phyloP scores from a whole-genome alignment of 1,140 invertebrate genomes.

The Drosophila triauraria region DNA sequence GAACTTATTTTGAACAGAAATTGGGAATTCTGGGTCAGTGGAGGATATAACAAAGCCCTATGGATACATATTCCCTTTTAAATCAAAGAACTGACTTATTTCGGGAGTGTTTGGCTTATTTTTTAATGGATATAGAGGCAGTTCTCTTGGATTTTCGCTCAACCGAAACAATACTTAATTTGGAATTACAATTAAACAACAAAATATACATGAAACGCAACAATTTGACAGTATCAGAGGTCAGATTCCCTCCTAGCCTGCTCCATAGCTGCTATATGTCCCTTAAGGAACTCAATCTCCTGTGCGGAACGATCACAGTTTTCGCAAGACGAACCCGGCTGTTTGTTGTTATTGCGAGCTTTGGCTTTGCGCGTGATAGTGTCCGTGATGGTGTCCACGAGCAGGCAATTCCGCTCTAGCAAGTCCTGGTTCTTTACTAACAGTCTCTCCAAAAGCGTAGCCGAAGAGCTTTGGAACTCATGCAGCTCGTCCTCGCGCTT shows the following conservation, averaged over 20 bases:
- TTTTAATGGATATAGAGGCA: slow-evolving; percentile 5
- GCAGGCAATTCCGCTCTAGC: slow-evolving; percentile 20
- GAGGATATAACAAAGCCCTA: too few relatives aligned
- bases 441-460: slow-evolving; percentile 23
- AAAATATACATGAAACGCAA: neutral
- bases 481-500: slow-evolving; percentile 42
- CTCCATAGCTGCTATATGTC: slow-evolving; percentile 14
- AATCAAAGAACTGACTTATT: neutral
- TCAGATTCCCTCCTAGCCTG: neutral
- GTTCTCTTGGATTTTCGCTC: neutral
- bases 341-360: too few relatives aligned
- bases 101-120: neutral
- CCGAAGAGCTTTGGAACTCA: slow-evolving; percentile 35
- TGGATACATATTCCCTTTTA: too few relatives aligned
- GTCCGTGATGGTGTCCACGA: slow-evolving; percentile 19
- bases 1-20: too few relatives aligned
- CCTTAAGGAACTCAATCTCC: slow-evolving; percentile 27
- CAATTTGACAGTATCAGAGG: neutral
- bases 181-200: neutral
- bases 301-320: slow-evolving; percentile 22
- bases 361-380: too few relatives aligned
- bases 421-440: slow-evolving; percentile 44
- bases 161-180: neutral
- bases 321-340: neutral
- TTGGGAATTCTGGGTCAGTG: too few relatives aligned